phyloP scores from a whole-genome alignment of 2,113 vertebrate genomes.

The Azemiops feae region DNA sequence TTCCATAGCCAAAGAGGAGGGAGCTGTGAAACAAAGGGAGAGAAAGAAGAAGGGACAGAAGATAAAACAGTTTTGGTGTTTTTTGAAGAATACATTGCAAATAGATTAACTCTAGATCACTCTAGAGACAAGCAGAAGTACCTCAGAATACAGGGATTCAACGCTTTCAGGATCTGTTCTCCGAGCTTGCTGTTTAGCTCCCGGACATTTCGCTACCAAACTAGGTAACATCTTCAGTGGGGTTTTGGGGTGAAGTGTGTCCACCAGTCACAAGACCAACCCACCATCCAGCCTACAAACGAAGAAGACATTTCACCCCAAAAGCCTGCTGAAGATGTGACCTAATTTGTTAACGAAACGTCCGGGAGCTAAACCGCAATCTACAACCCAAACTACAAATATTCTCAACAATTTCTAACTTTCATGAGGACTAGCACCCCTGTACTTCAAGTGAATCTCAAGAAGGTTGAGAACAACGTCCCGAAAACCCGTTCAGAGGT shows the following conservation, averaged over 20 bases:
- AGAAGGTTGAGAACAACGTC: neutral
- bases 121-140: neutral
- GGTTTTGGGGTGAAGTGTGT: neutral
- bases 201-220: neutral
- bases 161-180: neutral
- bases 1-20: neutral
- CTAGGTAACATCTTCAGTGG: neutral
- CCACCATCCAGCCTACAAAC: neutral
- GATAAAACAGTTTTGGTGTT: neutral
- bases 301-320: neutral
- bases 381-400: no score
- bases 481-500: neutral
- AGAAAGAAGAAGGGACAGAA: no score
- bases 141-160: neutral
- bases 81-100: neutral
- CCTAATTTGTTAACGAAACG: neutral
- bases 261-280: neutral
- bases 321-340: neutral
- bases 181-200: neutral
- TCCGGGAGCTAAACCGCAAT: neutral
- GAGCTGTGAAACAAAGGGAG: neutral
- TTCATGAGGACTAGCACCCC: neutral
- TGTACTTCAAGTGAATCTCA: neutral
- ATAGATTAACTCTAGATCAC: neutral
- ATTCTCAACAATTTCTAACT: neutral